phyloP scores from a whole-genome alignment of 2,888 invertebrate genomes.

The Limnephilus auricula region DNA sequence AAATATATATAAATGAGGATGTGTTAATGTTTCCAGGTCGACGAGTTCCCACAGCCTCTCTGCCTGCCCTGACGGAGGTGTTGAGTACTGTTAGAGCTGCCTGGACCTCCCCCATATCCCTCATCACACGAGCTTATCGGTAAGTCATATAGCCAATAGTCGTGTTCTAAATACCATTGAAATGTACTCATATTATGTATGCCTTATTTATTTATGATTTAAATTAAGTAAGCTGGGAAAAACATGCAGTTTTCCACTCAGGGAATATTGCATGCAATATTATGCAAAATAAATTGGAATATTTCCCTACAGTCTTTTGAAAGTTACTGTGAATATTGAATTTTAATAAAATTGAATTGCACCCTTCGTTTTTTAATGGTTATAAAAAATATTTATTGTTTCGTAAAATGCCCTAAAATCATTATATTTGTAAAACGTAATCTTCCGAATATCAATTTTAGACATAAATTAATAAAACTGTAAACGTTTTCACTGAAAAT shows the following conservation, averaged over 20 bases:
- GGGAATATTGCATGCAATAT: neutral
- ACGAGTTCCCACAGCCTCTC: constrained; percentile 66
- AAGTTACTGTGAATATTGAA: neutral
- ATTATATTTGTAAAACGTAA: neutral
- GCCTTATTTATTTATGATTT: too few species aligned
- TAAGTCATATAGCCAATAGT: neutral
- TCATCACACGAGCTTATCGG: constrained; percentile 56
- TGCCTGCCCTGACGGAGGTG: constrained; percentile 72
- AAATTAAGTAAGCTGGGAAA: too few species aligned
- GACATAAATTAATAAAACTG: too few species aligned
- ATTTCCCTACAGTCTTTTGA: neutral
- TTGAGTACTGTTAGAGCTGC: constrained; percentile 72
- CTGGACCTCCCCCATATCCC: constrained; percentile 71
- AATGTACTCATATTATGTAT: neutral
- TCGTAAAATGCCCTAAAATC: neutral
- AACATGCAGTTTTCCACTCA: neutral
- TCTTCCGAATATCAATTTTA: too few species aligned
- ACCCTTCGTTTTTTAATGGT: neutral
- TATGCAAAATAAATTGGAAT: neutral
- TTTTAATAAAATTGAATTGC: neutral
- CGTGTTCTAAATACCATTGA: neutral
- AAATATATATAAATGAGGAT: neutral
- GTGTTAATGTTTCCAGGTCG: constrained; percentile 58
- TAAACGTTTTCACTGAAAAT: too few species aligned
- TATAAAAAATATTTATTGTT: neutral